Base-by-base conservation (phyloP, 2,113 vertebrate genomes). In the Probosciger aterrimus region DNA sequence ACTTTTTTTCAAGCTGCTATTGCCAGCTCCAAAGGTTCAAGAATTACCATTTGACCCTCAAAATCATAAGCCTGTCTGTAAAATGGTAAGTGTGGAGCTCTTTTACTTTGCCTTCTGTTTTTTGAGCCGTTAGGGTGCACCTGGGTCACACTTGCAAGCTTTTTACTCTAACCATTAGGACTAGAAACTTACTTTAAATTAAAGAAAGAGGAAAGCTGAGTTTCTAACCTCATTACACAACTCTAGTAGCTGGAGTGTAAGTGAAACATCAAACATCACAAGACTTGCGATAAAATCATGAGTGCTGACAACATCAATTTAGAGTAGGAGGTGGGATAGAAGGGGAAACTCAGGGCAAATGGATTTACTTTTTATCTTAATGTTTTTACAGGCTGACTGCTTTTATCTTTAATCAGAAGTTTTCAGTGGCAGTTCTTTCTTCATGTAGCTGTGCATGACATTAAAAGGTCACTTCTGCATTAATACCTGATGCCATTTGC, bases 181-280 rank as follows among this genome's bases (percentile, higher is more conserved):
- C 81, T 82, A 94, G 84, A 90, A 93, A 85, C 89, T 73, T 82
- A 85, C 90, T 92, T 97, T 80, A 92, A 92, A 78, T 92, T 94
- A 92, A 96, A 95, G 93, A 79, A 97, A 88, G 76, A 92, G 86
- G 77, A 93, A 95, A 96, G 84, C 93, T 80, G 87, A 91, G 84
- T 91, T 97, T 96, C 93, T 94, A 93, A 95, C 95, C 92, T 95
- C 87, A 93, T 96, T 97, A 97, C 87, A 93, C 87, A 92, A 88
- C 87, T 95, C 84, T 62, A 93, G 93, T 91, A 95, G 94, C 92
- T 95, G 92, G 70, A 97, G 84, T 90, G 63, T 85, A 91, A 94
- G 94, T 92, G 81, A 95, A 95, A 95, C 94, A 96, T 95, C 95
- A 97, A 95, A 96, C 90, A 95, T 97, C 96, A 96, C 91, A 94